Conservation (phyloP, 2,113 vertebrate genomes). For the Bubo scandiacus region DNA sequence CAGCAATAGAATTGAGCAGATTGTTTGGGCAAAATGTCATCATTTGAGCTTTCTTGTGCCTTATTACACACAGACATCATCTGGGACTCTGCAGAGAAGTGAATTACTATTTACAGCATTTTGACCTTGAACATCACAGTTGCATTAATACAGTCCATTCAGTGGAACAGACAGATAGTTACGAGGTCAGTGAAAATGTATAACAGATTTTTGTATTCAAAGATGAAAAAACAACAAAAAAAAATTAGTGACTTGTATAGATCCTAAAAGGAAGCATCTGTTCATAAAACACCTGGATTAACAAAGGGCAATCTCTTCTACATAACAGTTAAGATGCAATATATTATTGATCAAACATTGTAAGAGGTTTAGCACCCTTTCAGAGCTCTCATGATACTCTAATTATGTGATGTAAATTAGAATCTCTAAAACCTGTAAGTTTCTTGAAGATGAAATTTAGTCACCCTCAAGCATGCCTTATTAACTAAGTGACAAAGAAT, state of each 20-base stretch:
- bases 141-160: constrained; percentile 25
- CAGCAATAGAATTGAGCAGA: constrained; percentile 21
- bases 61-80: constrained; percentile 64
- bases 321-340: neutral
- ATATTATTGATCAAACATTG: constrained; percentile 41
- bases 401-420: constrained; percentile 36
- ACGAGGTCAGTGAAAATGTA: constrained; percentile 10
- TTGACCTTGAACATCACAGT: constrained; percentile 61
- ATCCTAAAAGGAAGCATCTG: neutral
- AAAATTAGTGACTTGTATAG: neutral
- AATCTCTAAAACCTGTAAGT: constrained; percentile 24
- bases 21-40: constrained; percentile 56
- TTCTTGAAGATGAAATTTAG: constrained; percentile 35
- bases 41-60: constrained; percentile 49
- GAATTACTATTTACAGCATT: constrained; percentile 52
- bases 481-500: constrained; percentile 45
- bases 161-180: neutral
- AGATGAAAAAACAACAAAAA: neutral
- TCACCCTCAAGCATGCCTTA: constrained; percentile 14
- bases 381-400: neutral
- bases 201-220: neutral
- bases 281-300: constrained; percentile 5
- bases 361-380: neutral
- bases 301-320: neutral
- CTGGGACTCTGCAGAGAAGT: constrained; percentile 14